phyloP scores from a whole-genome alignment of 2,113 vertebrate genomes.

The Hyla sarda region DNA sequence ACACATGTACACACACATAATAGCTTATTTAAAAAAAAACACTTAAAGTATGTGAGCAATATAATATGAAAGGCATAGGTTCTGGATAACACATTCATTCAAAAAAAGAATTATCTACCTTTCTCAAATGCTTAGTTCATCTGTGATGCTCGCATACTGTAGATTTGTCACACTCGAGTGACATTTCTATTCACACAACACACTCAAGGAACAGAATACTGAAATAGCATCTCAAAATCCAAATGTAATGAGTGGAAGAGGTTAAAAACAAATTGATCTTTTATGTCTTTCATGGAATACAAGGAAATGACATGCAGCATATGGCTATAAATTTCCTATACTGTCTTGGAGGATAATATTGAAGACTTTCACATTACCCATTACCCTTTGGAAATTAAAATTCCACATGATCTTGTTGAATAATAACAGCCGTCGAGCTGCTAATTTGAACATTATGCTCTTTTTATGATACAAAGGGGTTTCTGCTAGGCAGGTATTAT shows the following conservation, averaged over 20 bases:
- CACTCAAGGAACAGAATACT: not conserved
- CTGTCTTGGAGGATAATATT: conserved; percentile 44
- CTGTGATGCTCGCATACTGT: not conserved
- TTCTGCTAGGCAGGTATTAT: conserved; percentile 58
- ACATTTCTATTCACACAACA: not conserved
- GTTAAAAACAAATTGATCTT: conserved; percentile 48
- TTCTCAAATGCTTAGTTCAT: no score
- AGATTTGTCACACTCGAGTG: not conserved
- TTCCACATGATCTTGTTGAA: conserved; percentile 59
- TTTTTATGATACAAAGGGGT: conserved; percentile 64
- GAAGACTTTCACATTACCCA: not conserved
- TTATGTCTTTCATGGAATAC: conserved; percentile 51
- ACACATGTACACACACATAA: no score
- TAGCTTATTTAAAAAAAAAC: no score
- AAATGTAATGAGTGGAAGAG: conserved; percentile 20
- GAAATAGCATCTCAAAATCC: not conserved
- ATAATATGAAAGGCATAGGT: no score
- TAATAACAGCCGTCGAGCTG: conserved; percentile 59
- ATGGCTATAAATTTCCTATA: conserved; percentile 58
- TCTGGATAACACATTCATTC: no score
- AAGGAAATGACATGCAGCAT: conserved; percentile 22
- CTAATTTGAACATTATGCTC: conserved; percentile 64
- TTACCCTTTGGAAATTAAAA: conserved; percentile 62
- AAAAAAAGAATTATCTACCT: no score
- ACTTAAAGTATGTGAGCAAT: no score